A percentile compares a stretch with the other conserved stretches of the same genome.
These are phyloP conservation scores for Enteromius unitaeniatus DNA, from an alignment of 2,797 vertebrate genomes.

Conservation along the genomic window DNA sequence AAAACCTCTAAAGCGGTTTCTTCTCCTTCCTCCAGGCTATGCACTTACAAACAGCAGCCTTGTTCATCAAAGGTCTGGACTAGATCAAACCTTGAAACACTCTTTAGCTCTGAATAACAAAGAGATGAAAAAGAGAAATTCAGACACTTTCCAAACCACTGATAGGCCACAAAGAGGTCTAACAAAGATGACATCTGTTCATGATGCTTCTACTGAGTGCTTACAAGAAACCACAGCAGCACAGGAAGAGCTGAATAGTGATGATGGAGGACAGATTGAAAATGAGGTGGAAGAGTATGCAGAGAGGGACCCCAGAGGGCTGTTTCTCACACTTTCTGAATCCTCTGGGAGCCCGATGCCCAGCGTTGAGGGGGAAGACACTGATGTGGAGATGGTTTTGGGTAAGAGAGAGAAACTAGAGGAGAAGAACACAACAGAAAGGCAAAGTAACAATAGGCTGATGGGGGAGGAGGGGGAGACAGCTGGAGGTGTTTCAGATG, in stretches of 20 bases:
- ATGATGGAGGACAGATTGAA: slow-evolving; percentile 8
- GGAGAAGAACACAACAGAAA: slow-evolving; percentile 8
- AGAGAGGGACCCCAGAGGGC: slow-evolving; percentile 69
- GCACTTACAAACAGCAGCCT: slow-evolving; percentile 23
- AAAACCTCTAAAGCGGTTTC: slow-evolving; percentile 26
- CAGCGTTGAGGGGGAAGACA: slow-evolving; percentile 47
- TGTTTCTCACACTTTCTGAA: slow-evolving; percentile 73
- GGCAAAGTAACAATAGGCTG: slow-evolving; percentile 33
- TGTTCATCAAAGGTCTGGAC: neutral
- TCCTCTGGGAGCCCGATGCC: slow-evolving; percentile 66
- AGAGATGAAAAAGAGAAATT: neutral
- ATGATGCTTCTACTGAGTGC: neutral
- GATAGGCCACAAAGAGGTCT: neutral
- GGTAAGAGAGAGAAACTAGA: neutral
- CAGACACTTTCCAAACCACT: neutral
- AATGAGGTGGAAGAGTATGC: slow-evolving; percentile 24
- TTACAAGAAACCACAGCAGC: neutral
- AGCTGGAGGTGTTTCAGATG: slow-evolving; percentile 78
- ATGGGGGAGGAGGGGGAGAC: slow-evolving; percentile 64
- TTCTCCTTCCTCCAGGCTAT: slow-evolving; percentile 49
- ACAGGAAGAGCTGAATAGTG: neutral
- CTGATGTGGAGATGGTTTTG: slow-evolving; percentile 15
- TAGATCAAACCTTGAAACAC: slow-evolving; percentile 6
- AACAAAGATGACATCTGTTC: neutral
- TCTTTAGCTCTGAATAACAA: neutral